Evolutionary conservation across 1,140 invertebrate species (phyloP), one percentile per base, ranked within the genome.

Genomic region (Gonioctena quinquepunctata): DNA sequence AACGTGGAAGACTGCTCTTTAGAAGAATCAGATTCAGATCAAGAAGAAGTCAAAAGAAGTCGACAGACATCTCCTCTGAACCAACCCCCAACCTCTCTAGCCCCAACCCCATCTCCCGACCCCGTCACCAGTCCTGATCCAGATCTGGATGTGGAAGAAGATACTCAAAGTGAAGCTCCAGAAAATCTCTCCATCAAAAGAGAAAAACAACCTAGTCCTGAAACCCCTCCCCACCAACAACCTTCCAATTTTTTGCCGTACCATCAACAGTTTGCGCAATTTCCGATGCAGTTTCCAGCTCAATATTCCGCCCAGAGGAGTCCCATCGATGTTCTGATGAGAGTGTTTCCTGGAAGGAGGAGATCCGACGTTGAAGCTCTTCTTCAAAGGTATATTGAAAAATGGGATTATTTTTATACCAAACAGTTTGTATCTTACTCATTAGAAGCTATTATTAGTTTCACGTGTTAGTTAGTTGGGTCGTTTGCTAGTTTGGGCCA

Each of bases 261-360:
- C 63, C 81, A 82, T 57, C 84, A 85, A 78, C 84, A 25, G 49
- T 85, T 62, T 83, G 83, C 72, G 78, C 84, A 73, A 78, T 81
- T 80, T 67, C 71, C 74, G 16, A 85, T 69, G 76, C 88, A 82
- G 79, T 87, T 75, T 71, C 84, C 85, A 5, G 83, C 84, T 78
- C 23, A 81, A 63, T 13, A 78, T 81, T 19, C 82, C 64, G 81
- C 22, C 21, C 88, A 89, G 72, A 83, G 89, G 50, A 90, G 90
- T 0, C 90, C 92, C 0, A 86, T 94, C 2, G 93, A 94, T 78
- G 89, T 93, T 11, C 84, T 95, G 6, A 83, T 91, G 59, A 84
- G 90, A 50, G 93, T 97, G 0, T 97, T 97, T 81, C 95, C 95
- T 0, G 90, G 90, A 71, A 90, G 93, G 75, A 90, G 94, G 74